Evolutionary conservation across 2,113 vertebrate genomes (phyloP).

Genomic region (Festucalex cinctus): DNA sequence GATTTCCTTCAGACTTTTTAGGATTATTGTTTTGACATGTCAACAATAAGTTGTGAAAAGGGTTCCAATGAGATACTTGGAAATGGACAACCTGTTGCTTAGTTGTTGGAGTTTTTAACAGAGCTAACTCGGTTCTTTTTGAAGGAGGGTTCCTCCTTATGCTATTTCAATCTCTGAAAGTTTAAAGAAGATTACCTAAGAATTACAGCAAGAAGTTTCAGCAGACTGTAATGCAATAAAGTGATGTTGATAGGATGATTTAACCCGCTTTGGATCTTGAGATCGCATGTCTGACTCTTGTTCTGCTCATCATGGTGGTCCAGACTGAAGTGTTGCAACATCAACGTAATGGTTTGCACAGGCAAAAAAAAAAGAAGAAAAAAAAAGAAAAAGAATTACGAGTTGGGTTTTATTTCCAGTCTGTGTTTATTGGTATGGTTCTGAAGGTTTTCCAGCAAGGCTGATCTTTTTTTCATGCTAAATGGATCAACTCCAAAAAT

Average conservation of each 20-base stretch:
- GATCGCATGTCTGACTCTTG: constrained; percentile 8
- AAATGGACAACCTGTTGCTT: background rate
- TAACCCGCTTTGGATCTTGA: background rate
- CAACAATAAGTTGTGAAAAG: too few species aligned
- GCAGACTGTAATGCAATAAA: constrained; percentile 8
- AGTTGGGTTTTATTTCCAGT: background rate
- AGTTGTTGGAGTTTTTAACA: background rate
- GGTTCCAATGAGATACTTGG: too few species aligned
- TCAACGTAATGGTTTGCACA: constrained; percentile 3
- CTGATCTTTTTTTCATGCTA: background rate
- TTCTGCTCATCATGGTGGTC: background rate
- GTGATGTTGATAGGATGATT: constrained; percentile 4
- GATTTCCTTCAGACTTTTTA: too few species aligned
- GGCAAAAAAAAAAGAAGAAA: background rate
- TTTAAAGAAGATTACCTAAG: background rate
- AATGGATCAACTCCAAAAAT: background rate
- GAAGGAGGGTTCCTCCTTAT: background rate
- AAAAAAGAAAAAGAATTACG: background rate
- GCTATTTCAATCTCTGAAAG: background rate
- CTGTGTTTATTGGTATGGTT: background rate
- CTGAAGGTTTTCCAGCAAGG: background rate
- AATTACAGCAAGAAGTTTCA: background rate
- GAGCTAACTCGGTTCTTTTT: background rate
- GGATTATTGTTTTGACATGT: too few species aligned
- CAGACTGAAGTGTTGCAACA: constrained; percentile 11